Evolutionary conservation across 2,113 vertebrate genomes (phyloP), one percentile per base, ranked within the genome.

Genomic region (Chunga burmeisteri): DNA sequence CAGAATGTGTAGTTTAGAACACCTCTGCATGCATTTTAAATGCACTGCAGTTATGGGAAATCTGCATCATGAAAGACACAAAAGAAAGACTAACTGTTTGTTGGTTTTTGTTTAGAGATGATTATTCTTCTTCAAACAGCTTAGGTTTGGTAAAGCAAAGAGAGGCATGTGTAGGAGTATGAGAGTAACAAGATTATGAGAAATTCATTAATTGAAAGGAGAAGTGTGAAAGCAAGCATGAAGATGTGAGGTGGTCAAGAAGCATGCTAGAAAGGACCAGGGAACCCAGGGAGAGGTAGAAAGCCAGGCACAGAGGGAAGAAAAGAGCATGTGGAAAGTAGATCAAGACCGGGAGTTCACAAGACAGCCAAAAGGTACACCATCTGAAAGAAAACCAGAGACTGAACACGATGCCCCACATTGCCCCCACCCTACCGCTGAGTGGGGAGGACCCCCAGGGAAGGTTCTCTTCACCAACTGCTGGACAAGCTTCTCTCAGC

Each of bases 111-210:
- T 65, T 90, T 68, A 63, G 34, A 83, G 86, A 62, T 53, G 34
- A 50, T 26, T 88, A 10, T 61, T 81, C 3, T 77, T 77, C 21
- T 56, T 87, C 58, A 56, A 94, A 34, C 18, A 81, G 56, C 4
- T 55, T 72, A 21, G 23, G 19, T 91, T 93, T 44, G 44, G 36
- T 81, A 82, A 79, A 92, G 44, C 44, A 84, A 84, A 86, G 12
- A 72, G n/a, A 87, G 0, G 34, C 0, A 0, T 2, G 4, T 19
- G 10, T 22, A 50, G 47, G 73, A 87, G 27, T 36, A n/a, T 4
- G 27, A 85, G 22, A 72, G 38, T 25, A 62, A 86, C 12, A 38
- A 27, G 44, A 38, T 11, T 19, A 50, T 38, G 8, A 58, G 32
- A 86, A 47, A 36, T 5, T 23, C 17, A 26, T 34, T 38, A 81